These are phyloP conservation scores for Argya squamiceps DNA, from an alignment of 2,797 vertebrate genomes.

Conservation along the genomic window DNA sequence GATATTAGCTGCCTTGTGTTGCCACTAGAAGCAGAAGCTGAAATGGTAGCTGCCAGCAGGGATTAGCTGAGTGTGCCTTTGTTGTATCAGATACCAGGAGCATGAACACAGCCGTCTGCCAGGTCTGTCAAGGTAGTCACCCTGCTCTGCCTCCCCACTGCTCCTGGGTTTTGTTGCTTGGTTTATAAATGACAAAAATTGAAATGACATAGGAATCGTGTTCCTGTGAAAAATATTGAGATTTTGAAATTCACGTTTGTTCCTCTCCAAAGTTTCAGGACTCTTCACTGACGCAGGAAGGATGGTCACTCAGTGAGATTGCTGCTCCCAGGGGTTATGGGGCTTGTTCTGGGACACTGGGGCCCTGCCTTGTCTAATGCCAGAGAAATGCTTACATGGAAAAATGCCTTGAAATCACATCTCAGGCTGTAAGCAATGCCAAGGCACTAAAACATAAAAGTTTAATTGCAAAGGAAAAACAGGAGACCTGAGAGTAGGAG, in stretches of 20 bases:
- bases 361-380: background rate
- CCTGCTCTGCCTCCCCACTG: background rate
- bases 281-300: background rate
- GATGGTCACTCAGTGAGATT: background rate
- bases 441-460: background rate
- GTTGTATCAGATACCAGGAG: background rate
- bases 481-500: background rate
- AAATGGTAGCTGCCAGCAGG: slow-evolving; percentile 1
- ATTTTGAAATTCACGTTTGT: background rate
- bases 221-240: background rate
- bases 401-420: background rate
- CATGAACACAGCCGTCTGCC: background rate
- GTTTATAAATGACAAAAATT: background rate
- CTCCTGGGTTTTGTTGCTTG: background rate
- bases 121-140: background rate
- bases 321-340: accelerated
- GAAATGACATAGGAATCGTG: background rate
- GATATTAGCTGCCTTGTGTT: background rate
- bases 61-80: background rate
- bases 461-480: slow-evolving; percentile 3
- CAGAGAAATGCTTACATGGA: background rate
- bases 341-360: background rate
- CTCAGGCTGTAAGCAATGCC: background rate
- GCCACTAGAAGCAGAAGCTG: background rate
- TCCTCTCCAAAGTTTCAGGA: background rate